These are phyloP conservation scores for Chaunax sp. DNA, from an alignment of 2,797 vertebrate species.

Conservation along the genomic window DNA sequence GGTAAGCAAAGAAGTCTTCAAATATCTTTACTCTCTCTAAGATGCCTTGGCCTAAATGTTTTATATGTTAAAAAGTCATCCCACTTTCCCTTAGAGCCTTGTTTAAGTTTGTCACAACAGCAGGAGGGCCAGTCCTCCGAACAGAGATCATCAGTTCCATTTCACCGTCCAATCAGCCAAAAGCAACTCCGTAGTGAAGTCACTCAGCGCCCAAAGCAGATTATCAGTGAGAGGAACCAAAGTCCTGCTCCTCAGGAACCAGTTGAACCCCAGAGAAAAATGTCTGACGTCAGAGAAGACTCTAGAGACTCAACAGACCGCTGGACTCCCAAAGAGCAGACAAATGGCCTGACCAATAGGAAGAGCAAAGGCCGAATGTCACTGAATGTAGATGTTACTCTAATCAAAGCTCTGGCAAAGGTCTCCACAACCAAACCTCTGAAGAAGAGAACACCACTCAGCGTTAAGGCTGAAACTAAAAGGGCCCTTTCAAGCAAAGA, in stretches of 20 bases:
- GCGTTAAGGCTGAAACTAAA: slow-evolving; percentile 20
- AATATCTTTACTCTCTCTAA: not conserved
- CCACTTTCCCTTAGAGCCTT: slow-evolving; percentile 31
- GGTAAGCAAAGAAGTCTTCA: slow-evolving; percentile 53
- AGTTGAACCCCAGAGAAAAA: slow-evolving; percentile 7
- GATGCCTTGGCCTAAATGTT: not conserved
- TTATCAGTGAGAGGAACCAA: slow-evolving; percentile 59
- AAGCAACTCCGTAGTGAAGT: slow-evolving; percentile 71
- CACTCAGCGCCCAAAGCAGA: slow-evolving; percentile 68
- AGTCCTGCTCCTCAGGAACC: slow-evolving; percentile 20
- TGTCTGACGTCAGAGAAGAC: slow-evolving; percentile 3
- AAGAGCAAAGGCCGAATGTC: slow-evolving; percentile 32
- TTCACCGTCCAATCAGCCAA: slow-evolving; percentile 38
- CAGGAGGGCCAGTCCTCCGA: slow-evolving; percentile 31
- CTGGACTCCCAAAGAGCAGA: slow-evolving; percentile 19
- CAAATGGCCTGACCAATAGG: slow-evolving; percentile 10
- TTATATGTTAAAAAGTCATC: not conserved
- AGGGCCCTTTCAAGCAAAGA: slow-evolving; percentile 49
- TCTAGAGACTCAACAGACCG: slow-evolving; percentile 7
- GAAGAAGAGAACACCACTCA: slow-evolving; percentile 23
- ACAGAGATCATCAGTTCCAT: slow-evolving; percentile 33
- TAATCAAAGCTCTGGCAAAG: slow-evolving; percentile 32
- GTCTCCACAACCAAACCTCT: slow-evolving; percentile 36
- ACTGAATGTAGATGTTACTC: slow-evolving; percentile 9
- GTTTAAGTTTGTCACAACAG: slow-evolving; percentile 18